Evolutionary conservation across 2,797 vertebrate species (phyloP).

Genomic region (Rhyacichthys aspro): DNA sequence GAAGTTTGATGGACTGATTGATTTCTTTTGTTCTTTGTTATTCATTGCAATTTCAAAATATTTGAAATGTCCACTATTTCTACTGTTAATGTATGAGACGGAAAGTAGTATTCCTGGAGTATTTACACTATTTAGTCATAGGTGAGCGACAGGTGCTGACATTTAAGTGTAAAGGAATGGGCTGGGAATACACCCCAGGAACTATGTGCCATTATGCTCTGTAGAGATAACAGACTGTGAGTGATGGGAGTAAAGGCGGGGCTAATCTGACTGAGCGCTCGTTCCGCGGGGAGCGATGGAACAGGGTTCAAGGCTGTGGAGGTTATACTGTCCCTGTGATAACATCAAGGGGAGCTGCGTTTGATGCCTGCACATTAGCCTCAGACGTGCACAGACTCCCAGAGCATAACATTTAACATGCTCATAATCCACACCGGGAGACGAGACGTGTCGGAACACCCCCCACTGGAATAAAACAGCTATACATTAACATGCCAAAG

Average conservation of each 20-base stretch:
- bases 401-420: conserved; percentile 22
- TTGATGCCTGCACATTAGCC: conserved; percentile 30
- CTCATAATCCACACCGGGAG: not conserved
- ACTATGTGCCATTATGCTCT: conserved; percentile 1
- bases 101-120: too few species aligned
- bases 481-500: conserved; percentile 2
- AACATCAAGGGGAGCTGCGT: conserved; percentile 30
- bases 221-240: conserved; percentile 12
- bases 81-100: too few species aligned
- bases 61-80: too few species aligned
- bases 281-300: conserved; percentile 17
- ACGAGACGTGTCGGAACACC: conserved; percentile 13
- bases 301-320: conserved; percentile 36
- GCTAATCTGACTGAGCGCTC: conserved; percentile 27
- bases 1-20: too few species aligned
- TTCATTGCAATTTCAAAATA: too few species aligned
- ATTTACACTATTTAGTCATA: too few species aligned
- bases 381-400: conserved; percentile 37
- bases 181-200: not conserved
- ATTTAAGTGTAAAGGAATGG: not conserved
- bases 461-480: not conserved
- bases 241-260: conserved; percentile 1
- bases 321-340: conserved; percentile 40
- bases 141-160: too few species aligned
- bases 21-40: too few species aligned